Evolutionary conservation across 2,113 vertebrate species (phyloP).

Genomic region (Mixornis gularis): DNA sequence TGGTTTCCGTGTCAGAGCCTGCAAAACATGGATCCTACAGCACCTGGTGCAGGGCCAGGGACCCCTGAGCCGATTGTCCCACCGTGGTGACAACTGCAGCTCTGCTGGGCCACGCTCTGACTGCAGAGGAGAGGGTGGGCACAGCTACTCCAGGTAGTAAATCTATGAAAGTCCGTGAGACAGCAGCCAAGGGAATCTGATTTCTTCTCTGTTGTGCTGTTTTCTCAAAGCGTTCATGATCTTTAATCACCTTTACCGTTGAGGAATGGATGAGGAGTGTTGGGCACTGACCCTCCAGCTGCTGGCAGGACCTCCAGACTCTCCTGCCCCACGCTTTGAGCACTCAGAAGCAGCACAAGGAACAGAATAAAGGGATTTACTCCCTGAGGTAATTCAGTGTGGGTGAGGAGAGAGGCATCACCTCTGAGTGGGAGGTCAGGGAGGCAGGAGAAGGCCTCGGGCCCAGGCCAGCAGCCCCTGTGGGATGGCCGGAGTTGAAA

Average conservation of each 20-base stretch:
- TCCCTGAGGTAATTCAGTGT: background rate
- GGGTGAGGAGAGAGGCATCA: background rate
- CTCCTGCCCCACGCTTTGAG: background rate
- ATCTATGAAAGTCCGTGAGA: background rate
- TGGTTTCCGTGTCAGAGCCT: background rate
- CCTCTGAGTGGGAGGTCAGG: accelerated
- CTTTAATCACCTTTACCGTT: background rate
- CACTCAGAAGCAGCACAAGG: background rate
- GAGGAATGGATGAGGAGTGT: background rate
- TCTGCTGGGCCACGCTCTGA: background rate
- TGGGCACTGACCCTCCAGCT: accelerated
- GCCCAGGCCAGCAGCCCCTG: background rate
- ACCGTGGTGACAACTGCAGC: accelerated
- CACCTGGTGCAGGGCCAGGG: background rate
- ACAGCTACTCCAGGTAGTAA: background rate
- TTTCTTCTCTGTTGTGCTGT: background rate
- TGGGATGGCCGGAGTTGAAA: background rate
- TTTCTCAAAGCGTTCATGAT: background rate
- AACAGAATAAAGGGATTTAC: background rate
- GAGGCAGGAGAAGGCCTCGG: background rate
- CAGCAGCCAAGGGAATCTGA: background rate
- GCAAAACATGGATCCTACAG: accelerated
- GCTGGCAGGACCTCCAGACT: background rate
- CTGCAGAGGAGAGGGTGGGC: background rate
- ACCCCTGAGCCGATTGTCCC: background rate